Evolutionary conservation across 2,113 vertebrate species (phyloP), one percentile per base, ranked within the genome.

Genomic region (Hoplias malabaricus): DNA sequence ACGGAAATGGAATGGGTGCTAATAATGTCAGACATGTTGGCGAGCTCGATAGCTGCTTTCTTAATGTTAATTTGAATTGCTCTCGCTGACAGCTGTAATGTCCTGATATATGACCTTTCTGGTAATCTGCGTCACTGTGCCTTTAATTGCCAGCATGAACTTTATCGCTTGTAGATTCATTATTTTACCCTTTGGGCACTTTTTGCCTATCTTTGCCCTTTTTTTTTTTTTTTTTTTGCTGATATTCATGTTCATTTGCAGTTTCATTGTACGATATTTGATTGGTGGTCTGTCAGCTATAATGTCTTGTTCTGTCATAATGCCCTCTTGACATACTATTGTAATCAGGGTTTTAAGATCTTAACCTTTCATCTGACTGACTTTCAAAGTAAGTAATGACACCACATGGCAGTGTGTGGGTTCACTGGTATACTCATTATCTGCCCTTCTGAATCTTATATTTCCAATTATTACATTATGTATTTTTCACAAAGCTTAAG

Each of bases 141-240:
- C 68, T 82, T 88, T 85, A 89, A 88, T 84, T 84, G 79, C 83
- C 71, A 13, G 25, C 1, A 46, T 88, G 85, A 87, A 88, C 84
- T 88, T 89, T 85, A 71, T 77, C 69, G 75, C 36, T 83, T 53
- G 76, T 81, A 38, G 70, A 77, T 80, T 83, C 71, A 83, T 87
- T 84, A 83, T 75, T 54, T 27, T 76, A 42, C 71, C 71, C 66
- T 62, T 73, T 77, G 43, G 34, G 53, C 67, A 59, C 57, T 50
- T 78, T 72, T 56, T 42, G 13, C 48, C 40, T 69, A 23, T 21
- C 59, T n/a, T n/a, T n/a, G n/a, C n/a, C n/a, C n/a, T 34, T 21
- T 13, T 54, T 42, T 5, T 31, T 72, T 50, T 57, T 46, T 72
- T 54, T 69, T 29, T 80, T n/a, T 46, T 62, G 33, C 14, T 61